phyloP scores from a whole-genome alignment of 1,140 invertebrate species.

The Chionoecetes opilio region DNA sequence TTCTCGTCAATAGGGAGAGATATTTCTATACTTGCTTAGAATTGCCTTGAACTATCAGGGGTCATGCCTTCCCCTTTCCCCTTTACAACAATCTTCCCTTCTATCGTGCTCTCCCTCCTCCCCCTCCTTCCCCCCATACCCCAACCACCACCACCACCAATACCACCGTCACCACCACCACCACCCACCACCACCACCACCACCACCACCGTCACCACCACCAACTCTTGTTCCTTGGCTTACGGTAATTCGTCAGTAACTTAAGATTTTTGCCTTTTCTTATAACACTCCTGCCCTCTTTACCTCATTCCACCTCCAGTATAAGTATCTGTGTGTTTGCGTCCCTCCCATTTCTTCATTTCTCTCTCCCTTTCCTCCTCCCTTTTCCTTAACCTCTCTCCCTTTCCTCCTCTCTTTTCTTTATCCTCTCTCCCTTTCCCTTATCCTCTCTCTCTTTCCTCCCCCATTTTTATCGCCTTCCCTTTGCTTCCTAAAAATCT shows the following conservation, averaged over 20 bases:
- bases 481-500: not conserved
- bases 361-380: slow-evolving; percentile 11
- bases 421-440: not conserved
- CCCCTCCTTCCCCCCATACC: not conserved
- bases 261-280: no score
- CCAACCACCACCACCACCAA: not conserved
- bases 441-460: not conserved
- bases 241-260: not conserved
- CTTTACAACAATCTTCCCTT: not conserved
- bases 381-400: not conserved
- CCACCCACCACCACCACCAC: not conserved
- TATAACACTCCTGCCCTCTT: not conserved
- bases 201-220: not conserved
- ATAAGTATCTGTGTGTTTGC: not conserved
- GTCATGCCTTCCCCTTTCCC: not conserved
- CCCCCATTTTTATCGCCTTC: not conserved
- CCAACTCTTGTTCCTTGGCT: not conserved
- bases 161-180: not conserved
- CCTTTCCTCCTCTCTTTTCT: not conserved
- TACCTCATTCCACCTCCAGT: not conserved
- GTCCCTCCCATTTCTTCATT: not conserved
- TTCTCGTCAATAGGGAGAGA: not conserved
- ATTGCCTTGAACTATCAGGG: not conserved
- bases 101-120: not conserved
- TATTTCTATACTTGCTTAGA: not conserved